Evolutionary conservation across 1,140 invertebrate genomes (phyloP).

Genomic region (Maniola jurtina): DNA sequence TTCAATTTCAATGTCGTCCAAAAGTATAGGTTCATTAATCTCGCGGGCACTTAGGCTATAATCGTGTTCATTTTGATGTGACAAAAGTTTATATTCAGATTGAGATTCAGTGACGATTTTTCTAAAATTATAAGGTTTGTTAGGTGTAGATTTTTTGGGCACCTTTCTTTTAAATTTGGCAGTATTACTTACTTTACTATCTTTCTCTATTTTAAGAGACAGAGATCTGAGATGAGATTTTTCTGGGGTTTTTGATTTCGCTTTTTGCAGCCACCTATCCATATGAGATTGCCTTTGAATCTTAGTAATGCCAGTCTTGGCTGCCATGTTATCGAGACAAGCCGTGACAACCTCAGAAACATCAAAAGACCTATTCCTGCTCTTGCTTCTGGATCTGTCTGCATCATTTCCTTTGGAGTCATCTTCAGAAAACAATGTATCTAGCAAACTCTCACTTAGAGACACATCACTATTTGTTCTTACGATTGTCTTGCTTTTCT

Average conservation of each 20-base stretch:
- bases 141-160: slow-evolving; percentile 27
- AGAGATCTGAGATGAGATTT: slow-evolving; percentile 51
- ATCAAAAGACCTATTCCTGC: slow-evolving; percentile 62
- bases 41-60: slow-evolving; percentile 43
- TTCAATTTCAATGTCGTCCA: slow-evolving; percentile 33
- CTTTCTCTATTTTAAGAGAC: slow-evolving; percentile 13
- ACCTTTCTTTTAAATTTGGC: slow-evolving; percentile 35
- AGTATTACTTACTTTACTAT: slow-evolving; percentile 34
- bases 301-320: slow-evolving; percentile 68
- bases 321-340: slow-evolving; percentile 72
- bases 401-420: slow-evolving; percentile 59
- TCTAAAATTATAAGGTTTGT: slow-evolving; percentile 46
- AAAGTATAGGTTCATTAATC: slow-evolving; percentile 23
- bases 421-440: slow-evolving; percentile 72
- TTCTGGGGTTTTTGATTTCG: slow-evolving; percentile 73
- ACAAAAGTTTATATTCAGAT: slow-evolving; percentile 36
- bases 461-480: slow-evolving; percentile 65
- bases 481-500: slow-evolving; percentile 58
- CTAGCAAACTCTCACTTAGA: slow-evolving; percentile 73
- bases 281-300: slow-evolving; percentile 75
- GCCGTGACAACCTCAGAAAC: slow-evolving; percentile 70
- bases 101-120: slow-evolving; percentile 49
- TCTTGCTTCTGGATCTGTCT: slow-evolving; percentile 50
- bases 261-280: slow-evolving; percentile 76
- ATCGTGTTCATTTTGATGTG: slow-evolving; percentile 58